Percentiles rank a stretch among this genome's conserved stretches.
phyloP scores from a whole-genome alignment of 2,113 vertebrate species.

The Prunella fulvescens region DNA sequence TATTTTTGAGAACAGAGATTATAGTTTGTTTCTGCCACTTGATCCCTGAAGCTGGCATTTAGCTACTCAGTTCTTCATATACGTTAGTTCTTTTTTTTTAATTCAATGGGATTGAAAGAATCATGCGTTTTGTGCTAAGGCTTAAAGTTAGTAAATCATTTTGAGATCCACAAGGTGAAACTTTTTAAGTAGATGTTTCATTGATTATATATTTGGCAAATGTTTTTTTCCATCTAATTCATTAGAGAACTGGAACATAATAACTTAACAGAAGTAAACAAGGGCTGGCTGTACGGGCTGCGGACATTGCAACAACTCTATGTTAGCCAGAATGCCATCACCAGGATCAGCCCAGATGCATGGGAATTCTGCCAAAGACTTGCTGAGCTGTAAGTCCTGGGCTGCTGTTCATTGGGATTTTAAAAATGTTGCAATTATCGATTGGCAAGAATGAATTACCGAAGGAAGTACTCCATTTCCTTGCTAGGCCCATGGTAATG shows the following conservation, averaged over 20 bases:
- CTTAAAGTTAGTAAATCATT: background rate
- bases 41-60: background rate
- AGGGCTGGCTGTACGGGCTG: conserved; percentile 96
- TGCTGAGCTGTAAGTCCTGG: conserved; percentile 88
- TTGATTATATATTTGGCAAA: background rate
- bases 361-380: conserved; percentile 98
- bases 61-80: background rate
- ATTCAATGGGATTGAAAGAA: background rate
- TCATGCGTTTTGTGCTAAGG: background rate
- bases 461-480: background rate
- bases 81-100: background rate
- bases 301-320: conserved; percentile 87
- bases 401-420: background rate
- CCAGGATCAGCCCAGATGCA: conserved; percentile 88
- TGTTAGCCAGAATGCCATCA: conserved; percentile 88
- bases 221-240: conserved; percentile 39
- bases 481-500: background rate
- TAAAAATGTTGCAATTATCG: background rate
- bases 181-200: background rate
- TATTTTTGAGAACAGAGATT: background rate
- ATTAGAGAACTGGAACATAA: conserved; percentile 93
- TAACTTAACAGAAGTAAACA: conserved; percentile 94
- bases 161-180: background rate
- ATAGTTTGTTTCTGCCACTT: background rate
- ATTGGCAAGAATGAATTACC: background rate